Base-by-base conservation (phyloP, 1,140 invertebrate genomes). In the Zaprionus africanus region DNA sequence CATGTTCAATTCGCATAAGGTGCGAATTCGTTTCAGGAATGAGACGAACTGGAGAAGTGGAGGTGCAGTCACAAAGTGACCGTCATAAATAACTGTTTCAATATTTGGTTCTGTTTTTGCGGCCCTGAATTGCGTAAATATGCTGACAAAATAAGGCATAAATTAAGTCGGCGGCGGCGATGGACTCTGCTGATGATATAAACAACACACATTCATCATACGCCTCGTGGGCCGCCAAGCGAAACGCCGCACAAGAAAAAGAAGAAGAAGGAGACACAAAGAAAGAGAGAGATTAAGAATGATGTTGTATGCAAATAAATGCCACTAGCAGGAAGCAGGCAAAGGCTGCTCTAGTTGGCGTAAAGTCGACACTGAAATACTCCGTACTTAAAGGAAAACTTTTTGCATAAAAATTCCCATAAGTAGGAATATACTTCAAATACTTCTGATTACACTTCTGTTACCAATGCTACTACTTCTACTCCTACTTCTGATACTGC, bases 151-250 rank as follows among this genome's bases (percentile, higher is more conserved):
- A 68, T 74, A 72, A 78, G 66, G 63, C 78, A 71, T 81, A 75
- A 75, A 78, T 76, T 78, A 85, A 84, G 69, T 76, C 9, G 26
- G 41, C 15, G 1, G 6, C 41, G 41, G 12, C 12, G 12, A 43
- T 15, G 31, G 28, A 64, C 38, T 24, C 67, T 65, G 74, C 28
- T 54, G 65, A 62, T 72, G 54, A 69, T 66, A 64, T 71, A 64
- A 51, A 57, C 61, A 73, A 66, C 64, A 65, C 36, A 53, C 82
- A 84, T 85, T 74, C 78, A 85, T 84, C 82, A 84, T 85, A 84
- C 82, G 78, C 82, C 68, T 64, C 28, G 82, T 85, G 63, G 66
- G 79, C 82, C 82, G 63, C 43, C 56, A 61, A 66, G 68, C 57
- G 62, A 56, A 66, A 24, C 69, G 78, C 64, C 78, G 78, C 53